Base-by-base conservation (phyloP, 2,797 vertebrate species). In the Intellagama lesueurii region DNA sequence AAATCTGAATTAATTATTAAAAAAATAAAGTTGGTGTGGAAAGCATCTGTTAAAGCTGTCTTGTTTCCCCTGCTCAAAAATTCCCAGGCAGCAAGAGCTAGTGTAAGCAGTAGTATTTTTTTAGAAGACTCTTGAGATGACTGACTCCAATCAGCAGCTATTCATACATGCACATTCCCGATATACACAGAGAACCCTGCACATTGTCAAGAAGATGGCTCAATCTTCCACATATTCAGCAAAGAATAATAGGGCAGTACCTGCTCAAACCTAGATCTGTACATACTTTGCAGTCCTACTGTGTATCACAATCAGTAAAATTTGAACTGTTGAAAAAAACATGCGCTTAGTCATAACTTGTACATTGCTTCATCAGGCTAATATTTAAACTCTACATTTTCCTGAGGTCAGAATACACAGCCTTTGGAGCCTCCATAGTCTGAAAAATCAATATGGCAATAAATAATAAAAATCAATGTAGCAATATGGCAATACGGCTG, bases 371-470 rank as follows among this genome's bases (percentile, higher is more conserved):
- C 9, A 88, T 91, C 52, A 91, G 49, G 32, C 3, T 5, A 70
- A 0, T 56, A 78, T 88, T 93, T 92, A 93, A 0, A 92, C 28
- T 56, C 76, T 88, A 91, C 69, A 24, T 40, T 24, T 7, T 84
- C 82, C 80, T 77, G 69, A 81, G 44, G 80, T 78, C 83, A 86
- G 76, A 82, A 83, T 30, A 17, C 0, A 52, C 75, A 85, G 85
- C 64, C 68, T 86, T 87, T 44, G 35, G 16, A 19, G 78, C 0
- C 85, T 88, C 44, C 73, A 69, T 72, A 35, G 56, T 22, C 77
- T 56, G 2, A 30, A 86, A 87, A 68, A 32, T 84, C 89, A 87
- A 76, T 83, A 85, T 0, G 19, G 56, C 69, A 75, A 24, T 68
- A 91, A 12, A 12, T 14, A 9, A 40, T 40, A 30, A 85, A 87